Evolutionary conservation across 2,888 invertebrate species (phyloP).

Genomic region (Agapostemon virescens): DNA sequence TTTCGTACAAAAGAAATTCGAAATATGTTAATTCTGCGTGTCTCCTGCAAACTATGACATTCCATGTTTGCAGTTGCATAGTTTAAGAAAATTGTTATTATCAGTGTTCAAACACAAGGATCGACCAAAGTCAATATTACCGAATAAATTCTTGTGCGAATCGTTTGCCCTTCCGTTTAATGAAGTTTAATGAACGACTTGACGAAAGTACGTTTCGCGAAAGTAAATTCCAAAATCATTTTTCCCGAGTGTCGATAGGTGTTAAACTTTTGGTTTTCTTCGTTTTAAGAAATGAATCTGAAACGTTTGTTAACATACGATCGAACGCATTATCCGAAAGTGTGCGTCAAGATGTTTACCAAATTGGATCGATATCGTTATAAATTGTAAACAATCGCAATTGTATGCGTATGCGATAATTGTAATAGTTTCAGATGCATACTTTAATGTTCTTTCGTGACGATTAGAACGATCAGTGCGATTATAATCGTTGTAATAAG

Average conservation of each 20-base stretch:
- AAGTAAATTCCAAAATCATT: slow-evolving; percentile 5
- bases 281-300: background rate
- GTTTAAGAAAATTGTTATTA: slow-evolving; percentile 21
- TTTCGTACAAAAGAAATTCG: background rate
- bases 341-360: background rate
- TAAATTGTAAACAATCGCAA: background rate
- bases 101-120: slow-evolving; percentile 36
- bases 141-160: slow-evolving; percentile 17
- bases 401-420: background rate
- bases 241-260: background rate
- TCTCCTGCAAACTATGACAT: background rate
- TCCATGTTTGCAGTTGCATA: slow-evolving; percentile 20
- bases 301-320: background rate
- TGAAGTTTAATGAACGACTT: slow-evolving; percentile 28
- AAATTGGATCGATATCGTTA: background rate
- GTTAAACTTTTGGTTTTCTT: background rate
- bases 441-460: background rate
- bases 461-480: background rate
- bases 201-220: background rate
- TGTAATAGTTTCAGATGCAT: background rate
- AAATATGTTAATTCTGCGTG: background rate
- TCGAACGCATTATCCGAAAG: background rate
- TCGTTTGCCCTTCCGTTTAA: slow-evolving; percentile 36
- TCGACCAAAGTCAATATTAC: slow-evolving; percentile 50
- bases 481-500: background rate